Evolutionary conservation across 2,113 vertebrate genomes (phyloP).

Genomic region (Spea bombifrons): DNA sequence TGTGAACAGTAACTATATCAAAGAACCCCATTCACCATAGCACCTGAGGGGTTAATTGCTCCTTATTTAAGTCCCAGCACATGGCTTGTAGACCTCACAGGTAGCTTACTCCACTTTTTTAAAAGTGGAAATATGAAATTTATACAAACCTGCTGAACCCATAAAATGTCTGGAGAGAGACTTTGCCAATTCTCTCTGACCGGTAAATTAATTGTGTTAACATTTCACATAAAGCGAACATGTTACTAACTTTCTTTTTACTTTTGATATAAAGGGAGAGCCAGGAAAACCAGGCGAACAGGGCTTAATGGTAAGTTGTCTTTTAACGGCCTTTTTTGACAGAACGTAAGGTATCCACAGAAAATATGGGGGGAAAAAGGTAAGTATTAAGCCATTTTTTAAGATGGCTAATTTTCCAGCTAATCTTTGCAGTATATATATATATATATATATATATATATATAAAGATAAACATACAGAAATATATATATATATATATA

Average conservation of each 20-base stretch:
- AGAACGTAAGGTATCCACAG: neutral
- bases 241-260: neutral
- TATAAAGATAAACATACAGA: too few relatives aligned
- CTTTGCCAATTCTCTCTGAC: neutral
- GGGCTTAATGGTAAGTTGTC: conserved; percentile 74
- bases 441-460: too few relatives aligned
- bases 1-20: too few relatives aligned
- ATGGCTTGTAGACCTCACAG: neutral
- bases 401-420: too few relatives aligned
- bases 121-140: neutral
- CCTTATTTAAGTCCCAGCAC: neutral
- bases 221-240: neutral
- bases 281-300: conserved; percentile 83
- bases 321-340: neutral
- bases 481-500: too few relatives aligned
- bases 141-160: neutral
- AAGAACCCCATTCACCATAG: neutral
- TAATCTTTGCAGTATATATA: too few relatives aligned
- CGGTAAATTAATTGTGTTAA: neutral
- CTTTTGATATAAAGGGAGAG: conserved; percentile 76
- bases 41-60: neutral
- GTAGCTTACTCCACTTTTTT: neutral
- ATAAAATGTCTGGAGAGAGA: neutral
- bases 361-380: neutral
- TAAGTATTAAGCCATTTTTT: too few relatives aligned